Percentiles rank a stretch among this genome's conserved stretches.
phyloP scores from a whole-genome alignment of 2,888 invertebrate genomes.

The Napeogenes inachia region DNA sequence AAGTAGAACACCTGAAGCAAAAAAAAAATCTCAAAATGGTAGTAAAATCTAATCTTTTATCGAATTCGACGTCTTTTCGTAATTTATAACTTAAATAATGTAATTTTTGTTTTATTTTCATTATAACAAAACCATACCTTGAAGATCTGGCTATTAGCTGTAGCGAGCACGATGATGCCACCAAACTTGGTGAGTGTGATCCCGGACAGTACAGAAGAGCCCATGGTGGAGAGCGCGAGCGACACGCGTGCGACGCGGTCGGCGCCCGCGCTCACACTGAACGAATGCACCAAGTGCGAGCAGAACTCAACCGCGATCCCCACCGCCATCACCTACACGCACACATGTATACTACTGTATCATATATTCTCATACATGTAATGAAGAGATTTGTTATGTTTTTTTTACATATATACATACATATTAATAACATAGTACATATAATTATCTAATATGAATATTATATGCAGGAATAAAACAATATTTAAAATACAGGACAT shows the following conservation, averaged over 20 bases:
- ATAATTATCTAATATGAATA: no score
- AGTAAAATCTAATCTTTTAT: no score
- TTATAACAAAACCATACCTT: conserved; percentile 62
- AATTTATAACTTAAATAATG: not conserved
- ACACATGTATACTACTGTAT: not conserved
- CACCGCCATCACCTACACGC: conserved; percentile 94
- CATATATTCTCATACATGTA: no score
- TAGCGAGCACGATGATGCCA: conserved; percentile 96
- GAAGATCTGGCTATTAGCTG: conserved; percentile 98
- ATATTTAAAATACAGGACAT: no score
- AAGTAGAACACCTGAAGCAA: conserved; percentile 89
- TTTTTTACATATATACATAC: no score
- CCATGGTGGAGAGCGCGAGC: conserved; percentile 92
- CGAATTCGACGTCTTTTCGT: no score
- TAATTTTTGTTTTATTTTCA: not conserved
- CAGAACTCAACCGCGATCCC: conserved; percentile 99
- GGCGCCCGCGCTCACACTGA: conserved; percentile 83
- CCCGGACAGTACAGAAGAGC: conserved; percentile 96
- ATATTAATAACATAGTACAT: no score
- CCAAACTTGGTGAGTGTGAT: conserved; percentile 99
- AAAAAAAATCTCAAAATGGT: not conserved
- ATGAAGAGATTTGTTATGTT: no score
- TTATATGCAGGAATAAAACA: no score
- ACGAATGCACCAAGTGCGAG: conserved; percentile 96
- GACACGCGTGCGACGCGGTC: conserved; percentile 84